Evolutionary conservation across 1,140 invertebrate genomes (phyloP).

Genomic region (Bombyx mori): ASM3026992v2 NC_085128.1:9084001-9084500

Average conservation of each 20-base stretch:
- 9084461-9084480: slow-evolving; percentile 58
- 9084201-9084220: slow-evolving; percentile 6
- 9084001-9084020: too few species aligned
- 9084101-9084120: too few species aligned
- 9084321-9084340: background rate
- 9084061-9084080: too few species aligned
- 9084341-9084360: slow-evolving; percentile 29
- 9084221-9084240: too few species aligned
- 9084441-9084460: slow-evolving; percentile 71
- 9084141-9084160: too few species aligned
- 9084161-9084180: too few species aligned
- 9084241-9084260: background rate
- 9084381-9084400: slow-evolving; percentile 42
- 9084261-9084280: slow-evolving; percentile 7
- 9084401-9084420: slow-evolving; percentile 69
- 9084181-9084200: background rate
- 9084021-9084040: too few species aligned
- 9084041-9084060: too few species aligned
- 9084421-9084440: slow-evolving; percentile 78
- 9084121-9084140: too few species aligned
- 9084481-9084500: slow-evolving; percentile 69
- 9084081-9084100: too few species aligned
- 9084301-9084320: background rate
- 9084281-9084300: background rate
- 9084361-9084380: slow-evolving; percentile 60